These are phyloP conservation scores for Nebria ingens DNA, from an alignment of 1,140 invertebrate genomes.

Conservation along the genomic window DNA sequence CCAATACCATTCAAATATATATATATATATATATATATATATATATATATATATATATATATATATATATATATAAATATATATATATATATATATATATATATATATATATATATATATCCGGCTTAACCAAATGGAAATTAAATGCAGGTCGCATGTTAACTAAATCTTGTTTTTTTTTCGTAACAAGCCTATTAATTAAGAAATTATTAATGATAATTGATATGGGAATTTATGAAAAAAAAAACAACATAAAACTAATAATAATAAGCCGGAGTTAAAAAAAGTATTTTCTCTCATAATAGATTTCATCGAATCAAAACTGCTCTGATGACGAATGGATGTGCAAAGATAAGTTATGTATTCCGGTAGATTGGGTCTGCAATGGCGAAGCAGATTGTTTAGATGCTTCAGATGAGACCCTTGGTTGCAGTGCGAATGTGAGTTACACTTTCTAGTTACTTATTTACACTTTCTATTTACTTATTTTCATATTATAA, in stretches of 20 bases:
- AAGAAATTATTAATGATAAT: too few species aligned
- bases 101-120: too few species aligned
- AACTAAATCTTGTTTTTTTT: conserved; percentile 12
- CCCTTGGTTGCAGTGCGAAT: conserved; percentile 25
- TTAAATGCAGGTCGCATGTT: too few species aligned
- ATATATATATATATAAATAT: too few species aligned
- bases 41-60: too few species aligned
- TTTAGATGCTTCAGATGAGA: conserved; percentile 54
- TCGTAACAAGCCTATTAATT: too few species aligned
- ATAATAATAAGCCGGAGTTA: conserved; percentile 32
- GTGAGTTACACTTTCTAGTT: conserved; percentile 9
- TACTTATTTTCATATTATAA: too few species aligned
- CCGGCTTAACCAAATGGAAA: too few species aligned
- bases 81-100: too few species aligned
- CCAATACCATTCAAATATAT: too few species aligned
- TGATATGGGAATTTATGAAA: conserved; percentile 8
- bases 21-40: too few species aligned
- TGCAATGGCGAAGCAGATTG: conserved; percentile 59
- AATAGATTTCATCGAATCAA: not conserved
- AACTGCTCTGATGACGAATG: conserved; percentile 20
- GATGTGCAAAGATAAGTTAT: conserved; percentile 40
- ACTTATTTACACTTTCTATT: too few species aligned
- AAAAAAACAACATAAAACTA: conserved; percentile 45
- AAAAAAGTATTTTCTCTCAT: not conserved
- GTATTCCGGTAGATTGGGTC: conserved; percentile 40